Conservation (phyloP, 2,797 vertebrate species). For the Sebastes aleutianus region DNA sequence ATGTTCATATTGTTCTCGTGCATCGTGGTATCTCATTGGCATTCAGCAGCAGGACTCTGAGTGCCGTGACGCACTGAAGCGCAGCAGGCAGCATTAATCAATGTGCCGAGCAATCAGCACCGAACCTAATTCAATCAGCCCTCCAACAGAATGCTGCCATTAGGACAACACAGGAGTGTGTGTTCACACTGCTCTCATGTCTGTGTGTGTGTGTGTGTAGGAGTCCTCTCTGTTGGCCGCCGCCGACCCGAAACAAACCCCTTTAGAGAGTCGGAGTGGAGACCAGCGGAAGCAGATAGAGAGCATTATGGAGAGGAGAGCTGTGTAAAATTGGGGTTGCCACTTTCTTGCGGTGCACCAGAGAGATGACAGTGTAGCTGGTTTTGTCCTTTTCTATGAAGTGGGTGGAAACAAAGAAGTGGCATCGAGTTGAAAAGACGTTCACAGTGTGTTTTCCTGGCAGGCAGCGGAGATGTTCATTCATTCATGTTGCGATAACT, state of each 20-base stretch:
- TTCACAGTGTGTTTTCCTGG: not conserved
- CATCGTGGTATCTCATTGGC: slow-evolving; percentile 33
- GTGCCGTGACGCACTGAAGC: slow-evolving; percentile 12
- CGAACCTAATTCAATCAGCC: slow-evolving; percentile 63
- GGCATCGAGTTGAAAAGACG: not conserved
- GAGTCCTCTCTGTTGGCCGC: not conserved
- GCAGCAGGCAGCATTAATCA: slow-evolving; percentile 67
- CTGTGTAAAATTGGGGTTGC: slow-evolving; percentile 1
- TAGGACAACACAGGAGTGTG: slow-evolving; percentile 38
- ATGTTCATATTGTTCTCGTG: not conserved
- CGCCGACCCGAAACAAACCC: slow-evolving; percentile 7
- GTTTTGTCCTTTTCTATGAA: not conserved
- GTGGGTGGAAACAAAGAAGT: not conserved
- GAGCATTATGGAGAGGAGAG: slow-evolving; percentile 6
- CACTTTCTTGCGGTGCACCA: not conserved
- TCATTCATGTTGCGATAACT: slow-evolving; percentile 25
- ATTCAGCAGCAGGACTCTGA: slow-evolving; percentile 46
- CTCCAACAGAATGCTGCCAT: slow-evolving; percentile 50
- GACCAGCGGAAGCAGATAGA: not conserved
- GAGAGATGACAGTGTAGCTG: not conserved
- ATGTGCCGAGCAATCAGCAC: slow-evolving; percentile 61
- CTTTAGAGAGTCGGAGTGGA: not conserved
- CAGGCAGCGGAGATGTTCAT: not conserved
- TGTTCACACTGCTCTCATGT: slow-evolving; percentile 11
- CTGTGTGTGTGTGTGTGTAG: slow-evolving; percentile 1